Evolutionary conservation across 53 echinoderm and acorn worm genomes (phyloP).

Genomic region (Zoroaster sp.): DNA sequence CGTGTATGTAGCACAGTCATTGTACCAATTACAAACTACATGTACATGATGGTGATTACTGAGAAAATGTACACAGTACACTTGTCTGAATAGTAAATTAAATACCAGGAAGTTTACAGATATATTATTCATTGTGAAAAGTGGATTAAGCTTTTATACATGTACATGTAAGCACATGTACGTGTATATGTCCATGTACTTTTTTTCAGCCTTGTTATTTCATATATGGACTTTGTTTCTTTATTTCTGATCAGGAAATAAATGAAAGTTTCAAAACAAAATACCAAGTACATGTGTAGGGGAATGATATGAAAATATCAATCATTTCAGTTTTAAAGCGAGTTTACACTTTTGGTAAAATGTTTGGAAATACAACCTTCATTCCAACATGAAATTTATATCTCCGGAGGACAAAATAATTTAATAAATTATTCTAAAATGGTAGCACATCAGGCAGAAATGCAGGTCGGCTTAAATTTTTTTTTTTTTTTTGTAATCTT

Average conservation of each 20-base stretch:
- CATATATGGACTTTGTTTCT: neutral
- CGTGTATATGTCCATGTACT: neutral
- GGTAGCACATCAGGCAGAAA: too few species aligned
- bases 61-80: neutral
- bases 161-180: neutral
- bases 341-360: too few species aligned
- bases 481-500: too few species aligned
- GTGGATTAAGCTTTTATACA: neutral
- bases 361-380: too few species aligned
- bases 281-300: neutral
- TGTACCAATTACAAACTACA: too few species aligned
- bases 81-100: neutral
- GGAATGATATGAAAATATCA: too few species aligned
- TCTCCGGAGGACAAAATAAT: too few species aligned
- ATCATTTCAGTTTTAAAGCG: too few species aligned
- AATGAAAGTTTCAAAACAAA: constrained; percentile 7
- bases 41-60: neutral
- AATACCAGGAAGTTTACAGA: neutral
- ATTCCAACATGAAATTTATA: too few species aligned
- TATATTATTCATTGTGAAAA: neutral
- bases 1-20: too few species aligned
- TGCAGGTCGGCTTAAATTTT: too few species aligned
- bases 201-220: neutral
- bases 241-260: constrained; percentile 24
- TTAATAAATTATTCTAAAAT: too few species aligned